Evolutionary conservation across 1,140 invertebrate genomes (phyloP), one percentile per base, ranked within the genome.

Genomic region (Cyclargus thomasi): DNA sequence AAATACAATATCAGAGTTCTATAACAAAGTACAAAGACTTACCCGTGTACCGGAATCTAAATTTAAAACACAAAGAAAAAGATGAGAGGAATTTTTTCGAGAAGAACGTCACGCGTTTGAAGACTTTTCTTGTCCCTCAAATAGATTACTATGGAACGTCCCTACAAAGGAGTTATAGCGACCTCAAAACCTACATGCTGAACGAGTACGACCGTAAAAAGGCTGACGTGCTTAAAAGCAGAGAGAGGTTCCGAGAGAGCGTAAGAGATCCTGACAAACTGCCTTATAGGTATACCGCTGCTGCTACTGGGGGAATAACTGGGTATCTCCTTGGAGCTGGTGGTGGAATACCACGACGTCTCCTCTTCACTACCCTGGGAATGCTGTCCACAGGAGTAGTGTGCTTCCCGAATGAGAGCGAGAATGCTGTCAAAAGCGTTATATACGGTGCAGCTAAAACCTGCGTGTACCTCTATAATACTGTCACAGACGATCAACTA

Each of bases 341-440:
- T 8, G 74, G 70, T 18, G 75, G 78, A 3, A 68, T 86, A 22
- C 79, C 78, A 3, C 67, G 74, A 6, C 70, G 75, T 8, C 0
- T 85, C 0, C 76, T 89, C 39, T 77, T 65, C 16, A 79, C 82
- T 0, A 68, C 68, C 0, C 55, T 78, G 7, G 81, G 85, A 0
- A 66, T 77, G 0, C 64, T 84, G 0, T 64, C 79, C 0, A 65
- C 75, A 17, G 86, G 86, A 5, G 74, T 85, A 0, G 16, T 88
- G 1, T 82, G 80, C 53, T 89, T 85, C 23, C 86, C 86, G 0
- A 79, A 79, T 14, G 82, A 85, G 68, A 86, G 84, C 0, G 86
- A 89, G 66, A 75, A 80, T 3, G 64, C 63, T 0, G 81, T 87
- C 17, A 76, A 82, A 63, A 62, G 63, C 4, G 57, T 78, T 0